Evolutionary conservation across 2,113 vertebrate species (phyloP).

Genomic region (Aspiorhynchus laticeps): DNA sequence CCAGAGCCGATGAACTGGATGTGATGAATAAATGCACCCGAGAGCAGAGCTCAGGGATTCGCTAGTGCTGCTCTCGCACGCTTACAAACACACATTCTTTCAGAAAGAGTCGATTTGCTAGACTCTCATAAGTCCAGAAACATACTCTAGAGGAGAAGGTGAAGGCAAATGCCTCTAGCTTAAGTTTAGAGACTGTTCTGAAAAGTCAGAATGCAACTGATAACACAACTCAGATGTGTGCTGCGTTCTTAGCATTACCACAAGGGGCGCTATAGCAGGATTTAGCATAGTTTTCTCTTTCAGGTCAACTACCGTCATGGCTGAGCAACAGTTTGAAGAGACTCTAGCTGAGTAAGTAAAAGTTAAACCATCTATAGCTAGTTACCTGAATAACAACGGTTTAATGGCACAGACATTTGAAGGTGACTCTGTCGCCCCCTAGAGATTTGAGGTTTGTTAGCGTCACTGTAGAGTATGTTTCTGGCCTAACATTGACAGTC

Average conservation of each 20-base stretch:
- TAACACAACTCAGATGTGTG: background rate
- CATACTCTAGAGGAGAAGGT: background rate
- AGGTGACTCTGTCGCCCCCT: background rate
- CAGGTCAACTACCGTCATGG: background rate
- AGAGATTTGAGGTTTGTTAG: background rate
- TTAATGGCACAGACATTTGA: background rate
- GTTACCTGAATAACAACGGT: background rate
- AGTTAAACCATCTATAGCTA: background rate
- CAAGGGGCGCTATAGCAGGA: background rate
- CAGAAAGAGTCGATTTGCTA: slow-evolving; percentile 6
- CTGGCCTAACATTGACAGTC: background rate
- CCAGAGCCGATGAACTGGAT: slow-evolving; percentile 37
- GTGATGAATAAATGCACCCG: slow-evolving; percentile 27
- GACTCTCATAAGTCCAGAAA: background rate
- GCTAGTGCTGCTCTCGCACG: slow-evolving; percentile 6
- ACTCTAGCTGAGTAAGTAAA: background rate
- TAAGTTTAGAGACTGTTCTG: background rate
- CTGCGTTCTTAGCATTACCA: background rate
- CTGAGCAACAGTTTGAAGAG: background rate
- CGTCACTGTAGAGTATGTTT: slow-evolving; percentile 6
- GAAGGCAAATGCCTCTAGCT: background rate
- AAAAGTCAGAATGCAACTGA: background rate
- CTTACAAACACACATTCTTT: slow-evolving; percentile 26
- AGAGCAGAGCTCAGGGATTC: slow-evolving; percentile 34
- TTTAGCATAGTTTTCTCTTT: background rate